Evolutionary conservation across 1,140 invertebrate species (phyloP), one percentile per base, ranked within the genome.

Genomic region (Globodera rostochiensis): DNA sequence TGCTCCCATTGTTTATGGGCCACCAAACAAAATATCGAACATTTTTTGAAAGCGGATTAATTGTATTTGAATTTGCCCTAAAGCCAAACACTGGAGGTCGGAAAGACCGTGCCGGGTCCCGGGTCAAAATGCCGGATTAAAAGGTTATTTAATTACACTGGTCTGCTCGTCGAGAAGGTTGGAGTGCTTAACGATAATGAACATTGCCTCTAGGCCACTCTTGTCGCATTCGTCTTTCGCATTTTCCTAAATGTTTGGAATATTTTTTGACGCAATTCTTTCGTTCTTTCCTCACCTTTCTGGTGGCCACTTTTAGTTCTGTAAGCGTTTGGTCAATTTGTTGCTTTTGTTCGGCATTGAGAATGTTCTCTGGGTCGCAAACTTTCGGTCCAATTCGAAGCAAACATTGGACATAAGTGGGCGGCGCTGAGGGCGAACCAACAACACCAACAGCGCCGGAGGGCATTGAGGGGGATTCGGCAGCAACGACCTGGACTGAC

Each of bases 251-350:
- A 45, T 71, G 19, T 66, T 3, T 3, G 60, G 13, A 66, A 60
- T 67, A 6, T 6, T 25, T 69, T 25, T 66, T 9, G 46, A 49
- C 47, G 45, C 70, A 78, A 46, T 46, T 69, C 6, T 13, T 45
- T 47, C 57, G 19, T 19, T 15, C 19, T 64, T 21, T 15, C 57
- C 53, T 67, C 45, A 70, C 76, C 57, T 78, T 78, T 45, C 64
- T 47, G 49, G 76, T 78, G 66, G 76, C 76, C 50, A 49, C 13
- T 47, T 66, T 21, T 9, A 78, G 11, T 21, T 78, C 76, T 64
- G 49, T 49, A 78, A 78, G 76, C n/a, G 70, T 78, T 49, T 78
- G 64, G 9, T 78, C 76, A 36, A 78, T 78, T 50, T 78, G 64
- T n/a, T 47, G 66, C 70, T 36, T 78, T 78, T 78, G 76, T 36